Evolutionary conservation across 2,113 vertebrate genomes (phyloP), one percentile per base, ranked within the genome.

Genomic region (Podarcis cretensis): DNA sequence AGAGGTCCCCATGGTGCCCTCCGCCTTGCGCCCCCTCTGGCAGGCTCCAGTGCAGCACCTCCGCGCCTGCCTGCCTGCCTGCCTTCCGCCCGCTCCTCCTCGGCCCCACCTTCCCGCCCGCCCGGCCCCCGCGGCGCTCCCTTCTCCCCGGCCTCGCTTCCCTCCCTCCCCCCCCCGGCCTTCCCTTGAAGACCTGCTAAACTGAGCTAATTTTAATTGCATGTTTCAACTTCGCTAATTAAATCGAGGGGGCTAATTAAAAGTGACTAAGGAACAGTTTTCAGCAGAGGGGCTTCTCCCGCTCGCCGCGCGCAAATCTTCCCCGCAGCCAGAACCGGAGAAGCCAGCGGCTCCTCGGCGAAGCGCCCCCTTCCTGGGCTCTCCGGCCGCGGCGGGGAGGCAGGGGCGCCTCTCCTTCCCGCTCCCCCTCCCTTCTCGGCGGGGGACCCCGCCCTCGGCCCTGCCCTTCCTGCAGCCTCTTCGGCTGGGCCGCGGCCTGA

Each of bases 171-270:
- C 9, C 8, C 43, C 43, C 43, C 48, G 10, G 91, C 5, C 93
- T 95, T 93, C 93, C 89, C 93, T 93, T 90, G 94, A 81, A 94
- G 87, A 95, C 4, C 95, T 89, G 93, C 93, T 96, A 95, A 96
- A 95, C 95, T 95, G 95, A 95, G 95, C 95, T 95, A 92, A 92
- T 95, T 88, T 96, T 96, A 96, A 97, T 97, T 96, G 96, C 93
- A 90, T 94, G 95, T 96, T 96, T 96, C 94, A 94, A 95, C 95
- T 97, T 96, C 89, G 94, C 98, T 98, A 98, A 98, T 98, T 98
- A 98, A 98, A 97, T 95, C 95, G 96, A 97, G 95, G 90, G 93
- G 95, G 94, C 97, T 97, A 97, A 98, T 98, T 97, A 98, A 97
- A 97, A 97, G 95, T 97, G 97, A 98, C 97, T 97, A 96, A 96